phyloP scores from a whole-genome alignment of 2,113 vertebrate species.

The Hucho hucho region DNA sequence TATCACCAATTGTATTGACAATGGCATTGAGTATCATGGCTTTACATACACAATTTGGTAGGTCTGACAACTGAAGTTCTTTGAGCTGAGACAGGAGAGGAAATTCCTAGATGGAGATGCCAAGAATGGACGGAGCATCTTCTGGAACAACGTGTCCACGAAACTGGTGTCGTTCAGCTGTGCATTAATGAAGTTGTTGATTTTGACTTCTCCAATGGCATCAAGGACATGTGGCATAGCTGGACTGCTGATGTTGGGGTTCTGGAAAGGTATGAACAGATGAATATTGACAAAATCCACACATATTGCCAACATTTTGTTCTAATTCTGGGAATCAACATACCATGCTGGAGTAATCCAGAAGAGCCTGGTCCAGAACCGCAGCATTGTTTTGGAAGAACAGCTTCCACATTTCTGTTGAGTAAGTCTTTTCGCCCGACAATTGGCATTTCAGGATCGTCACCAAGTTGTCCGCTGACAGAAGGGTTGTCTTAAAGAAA shows the following conservation, averaged over 20 bases:
- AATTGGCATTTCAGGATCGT: slow-evolving; percentile 33
- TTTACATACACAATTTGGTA: slow-evolving; percentile 57
- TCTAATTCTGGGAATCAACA: background rate
- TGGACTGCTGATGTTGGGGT: slow-evolving; percentile 13
- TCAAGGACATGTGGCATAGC: slow-evolving; percentile 26
- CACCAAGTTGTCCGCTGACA: slow-evolving; percentile 21
- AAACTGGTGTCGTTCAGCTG: slow-evolving; percentile 34
- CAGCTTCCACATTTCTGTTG: slow-evolving; percentile 31
- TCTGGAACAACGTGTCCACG: slow-evolving; percentile 45
- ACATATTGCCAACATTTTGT: background rate
- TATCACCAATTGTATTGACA: background rate
- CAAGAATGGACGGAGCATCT: slow-evolving; percentile 42
- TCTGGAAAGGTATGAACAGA: slow-evolving; percentile 12
- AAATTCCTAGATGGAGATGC: slow-evolving; percentile 39
- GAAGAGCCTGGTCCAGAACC: slow-evolving; percentile 33
- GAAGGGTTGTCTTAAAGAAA: slow-evolving; percentile 8
- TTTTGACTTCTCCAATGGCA: slow-evolving; percentile 34
- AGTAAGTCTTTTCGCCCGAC: background rate
- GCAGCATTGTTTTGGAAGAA: slow-evolving; percentile 27
- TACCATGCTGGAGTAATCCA: slow-evolving; percentile 19
- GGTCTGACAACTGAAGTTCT: slow-evolving; percentile 54
- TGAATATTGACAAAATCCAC: background rate
- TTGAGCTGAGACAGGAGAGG: slow-evolving; percentile 47
- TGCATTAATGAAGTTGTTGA: slow-evolving; percentile 32
- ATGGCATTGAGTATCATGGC: background rate